Evolutionary conservation across 2,888 invertebrate genomes (phyloP), one percentile per base, ranked within the genome.

Genomic region (Chloroclysta siterata): DNA sequence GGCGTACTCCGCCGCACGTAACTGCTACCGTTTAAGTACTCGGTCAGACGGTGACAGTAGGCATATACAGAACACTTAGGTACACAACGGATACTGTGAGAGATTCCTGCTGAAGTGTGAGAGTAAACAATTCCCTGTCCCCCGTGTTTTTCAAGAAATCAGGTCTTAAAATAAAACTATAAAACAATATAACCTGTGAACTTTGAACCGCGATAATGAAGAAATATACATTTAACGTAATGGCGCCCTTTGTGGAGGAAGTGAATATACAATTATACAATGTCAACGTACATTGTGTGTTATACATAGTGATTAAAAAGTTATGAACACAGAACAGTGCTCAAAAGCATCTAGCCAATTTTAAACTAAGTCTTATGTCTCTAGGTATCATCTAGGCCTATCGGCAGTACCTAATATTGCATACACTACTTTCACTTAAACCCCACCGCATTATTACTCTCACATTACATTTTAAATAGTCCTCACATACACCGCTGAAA

Each of bases 261-360:
- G 58, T 51, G 55, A 36, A 56, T 44, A 39, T 51, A 56, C 36
- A 39, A 11, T 50, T 44, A 53, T 44, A 58, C 39, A 44, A 53
- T 42, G 53, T 33, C 46, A 53, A 54, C 52, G 60, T 42, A 57
- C 65, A 60, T 53, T 51, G 50, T 22, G 22, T 22, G 22, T 22
- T 22, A 22, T 22, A 22, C 22, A 22, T 22, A 54, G 63, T 66
- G 51, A 47, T 28, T 39, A 28, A 59, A 51, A 60, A 57, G 53
- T 56, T 57, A 54, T 46, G 39, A 47, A 63, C 48, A 10, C 48
- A 39, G 47, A 60, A 56, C 50, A 52, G 44, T 63, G 70, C 66
- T 22, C 22, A 65, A 62, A 62, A 48, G 51, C 53, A 53, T 33
- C 14, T 61, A 62, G 22, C 22, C 22, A 33, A 56, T 53, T 5